Evolutionary conservation across 2,113 vertebrate species (phyloP).

Genomic region (Strix uralensis): DNA sequence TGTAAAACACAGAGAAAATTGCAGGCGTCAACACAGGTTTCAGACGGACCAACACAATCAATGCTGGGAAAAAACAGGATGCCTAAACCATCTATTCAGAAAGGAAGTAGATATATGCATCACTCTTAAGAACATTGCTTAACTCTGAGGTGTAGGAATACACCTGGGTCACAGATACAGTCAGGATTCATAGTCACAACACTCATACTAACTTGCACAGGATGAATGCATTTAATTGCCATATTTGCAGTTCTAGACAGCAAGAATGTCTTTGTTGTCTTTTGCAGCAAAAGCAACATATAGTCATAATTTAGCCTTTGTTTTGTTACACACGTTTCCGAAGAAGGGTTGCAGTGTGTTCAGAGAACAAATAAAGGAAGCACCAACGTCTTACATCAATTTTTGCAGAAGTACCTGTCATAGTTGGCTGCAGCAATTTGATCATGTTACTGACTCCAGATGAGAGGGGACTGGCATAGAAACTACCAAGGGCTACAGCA

Average conservation of each 20-base stretch:
- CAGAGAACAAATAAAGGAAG: background rate
- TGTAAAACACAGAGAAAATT: background rate
- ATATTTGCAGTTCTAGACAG: background rate
- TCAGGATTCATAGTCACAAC: background rate
- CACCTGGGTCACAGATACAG: background rate
- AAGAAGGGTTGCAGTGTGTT: background rate
- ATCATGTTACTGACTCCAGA: constrained; percentile 84
- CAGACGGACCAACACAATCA: background rate
- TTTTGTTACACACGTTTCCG: background rate
- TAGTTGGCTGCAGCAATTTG: constrained; percentile 86
- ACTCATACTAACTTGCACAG: background rate
- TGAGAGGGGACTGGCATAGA: constrained; percentile 86
- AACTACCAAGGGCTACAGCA: constrained; percentile 82
- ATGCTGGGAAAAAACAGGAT: background rate
- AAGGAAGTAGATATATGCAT: background rate
- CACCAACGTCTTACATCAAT: fast-evolving
- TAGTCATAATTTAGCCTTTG: background rate
- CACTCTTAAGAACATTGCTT: background rate
- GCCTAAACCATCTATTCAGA: background rate
- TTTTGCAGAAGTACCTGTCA: constrained; percentile 76
- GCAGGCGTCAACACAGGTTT: background rate
- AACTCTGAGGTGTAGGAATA: background rate
- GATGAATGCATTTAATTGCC: background rate
- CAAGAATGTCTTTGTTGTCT: background rate
- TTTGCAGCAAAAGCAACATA: background rate